Evolutionary conservation across 2,888 invertebrate genomes (phyloP).

Genomic region (Perizoma flavofasciatum): DNA sequence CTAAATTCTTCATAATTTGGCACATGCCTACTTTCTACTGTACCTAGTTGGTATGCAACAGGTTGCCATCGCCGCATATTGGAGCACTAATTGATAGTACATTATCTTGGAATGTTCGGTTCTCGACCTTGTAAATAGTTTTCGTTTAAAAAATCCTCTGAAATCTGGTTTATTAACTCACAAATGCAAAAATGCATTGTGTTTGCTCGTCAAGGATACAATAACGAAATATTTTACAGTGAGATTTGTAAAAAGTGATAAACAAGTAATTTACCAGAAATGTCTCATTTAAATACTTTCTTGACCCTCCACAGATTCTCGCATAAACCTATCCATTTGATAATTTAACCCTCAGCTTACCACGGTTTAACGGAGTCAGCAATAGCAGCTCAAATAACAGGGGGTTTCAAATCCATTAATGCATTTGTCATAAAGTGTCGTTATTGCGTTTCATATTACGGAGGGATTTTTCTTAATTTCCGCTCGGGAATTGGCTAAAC

Average conservation of each 20-base stretch:
- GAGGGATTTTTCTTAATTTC: conserved; percentile 37
- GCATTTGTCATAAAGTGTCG: conserved; percentile 66
- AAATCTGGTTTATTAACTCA: too few species aligned
- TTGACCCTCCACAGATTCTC: background rate
- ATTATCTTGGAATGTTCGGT: too few species aligned
- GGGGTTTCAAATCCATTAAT: conserved; percentile 67
- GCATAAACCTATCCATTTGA: conserved; percentile 22
- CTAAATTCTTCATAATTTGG: too few species aligned
- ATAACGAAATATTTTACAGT: background rate
- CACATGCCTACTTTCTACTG: too few species aligned
- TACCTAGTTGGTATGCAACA: too few species aligned
- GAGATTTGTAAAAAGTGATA: background rate
- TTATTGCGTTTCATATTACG: conserved; percentile 41
- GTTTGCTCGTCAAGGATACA: background rate
- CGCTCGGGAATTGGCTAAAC: conserved; percentile 18
- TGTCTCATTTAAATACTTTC: too few species aligned
- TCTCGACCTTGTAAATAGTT: too few species aligned
- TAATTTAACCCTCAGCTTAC: conserved; percentile 56
- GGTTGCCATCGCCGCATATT: too few species aligned
- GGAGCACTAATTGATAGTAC: too few species aligned
- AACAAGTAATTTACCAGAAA: too few species aligned
- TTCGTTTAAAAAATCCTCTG: too few species aligned
- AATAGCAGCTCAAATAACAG: conserved; percentile 57
- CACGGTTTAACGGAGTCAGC: conserved; percentile 58
- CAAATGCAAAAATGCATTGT: too few species aligned